These are phyloP conservation scores for Entelurus aequoreus DNA, from an alignment of 2,113 vertebrate species.

Conservation along the genomic window DNA sequence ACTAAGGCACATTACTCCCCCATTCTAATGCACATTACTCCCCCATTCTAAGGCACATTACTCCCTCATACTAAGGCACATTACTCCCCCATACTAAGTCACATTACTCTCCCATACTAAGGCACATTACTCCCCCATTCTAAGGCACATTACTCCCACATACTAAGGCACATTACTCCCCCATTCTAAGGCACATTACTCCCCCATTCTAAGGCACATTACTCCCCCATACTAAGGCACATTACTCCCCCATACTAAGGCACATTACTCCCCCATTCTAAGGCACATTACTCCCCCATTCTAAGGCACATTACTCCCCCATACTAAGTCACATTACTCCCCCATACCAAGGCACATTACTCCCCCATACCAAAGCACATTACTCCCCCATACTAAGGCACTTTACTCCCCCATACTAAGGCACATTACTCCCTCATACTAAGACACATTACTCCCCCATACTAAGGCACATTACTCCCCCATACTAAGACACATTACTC, in stretches of 20 bases:
- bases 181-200: too few relatives aligned
- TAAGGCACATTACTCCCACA: conserved; percentile 8
- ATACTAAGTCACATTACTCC: conserved; percentile 37
- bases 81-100: conserved; percentile 33
- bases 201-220: too few relatives aligned
- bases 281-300: conserved; percentile 49
- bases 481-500: conserved; percentile 12
- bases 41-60: not conserved
- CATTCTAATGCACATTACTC: too few relatives aligned
- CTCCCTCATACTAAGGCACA: conserved; percentile 34
- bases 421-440: conserved; percentile 43
- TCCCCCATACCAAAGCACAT: conserved; percentile 34
- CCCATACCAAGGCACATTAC: conserved; percentile 20
- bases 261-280: conserved; percentile 8
- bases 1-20: conserved; percentile 44
- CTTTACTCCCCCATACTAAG: conserved; percentile 21
- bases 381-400: conserved; percentile 33
- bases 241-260: conserved; percentile 38
- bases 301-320: conserved; percentile 10
- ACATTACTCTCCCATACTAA: conserved; percentile 16
- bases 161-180: conserved; percentile 41
- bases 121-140: conserved; percentile 48
- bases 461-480: conserved; percentile 44
- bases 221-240: conserved; percentile 31
- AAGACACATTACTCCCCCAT: conserved; percentile 6